These are phyloP conservation scores for Lepidocyrtoides sp. DNA, from an alignment of 2,888 invertebrate genomes.

Conservation along the genomic window DNA sequence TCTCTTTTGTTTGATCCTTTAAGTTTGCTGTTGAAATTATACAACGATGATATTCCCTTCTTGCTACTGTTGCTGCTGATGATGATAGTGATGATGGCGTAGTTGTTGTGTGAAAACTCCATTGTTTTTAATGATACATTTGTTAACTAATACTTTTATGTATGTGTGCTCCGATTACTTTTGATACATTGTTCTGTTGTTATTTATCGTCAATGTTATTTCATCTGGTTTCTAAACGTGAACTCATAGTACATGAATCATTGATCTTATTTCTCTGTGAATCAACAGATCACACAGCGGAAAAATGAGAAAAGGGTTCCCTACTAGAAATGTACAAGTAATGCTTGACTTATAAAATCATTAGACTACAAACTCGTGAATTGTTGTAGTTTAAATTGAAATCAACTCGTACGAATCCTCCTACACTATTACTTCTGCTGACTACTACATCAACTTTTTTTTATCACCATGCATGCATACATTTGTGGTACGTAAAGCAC, in stretches of 20 bases:
- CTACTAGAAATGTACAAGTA: neutral
- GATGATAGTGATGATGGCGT: neutral
- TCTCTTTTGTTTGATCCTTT: neutral
- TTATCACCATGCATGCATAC: neutral
- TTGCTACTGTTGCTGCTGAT: neutral
- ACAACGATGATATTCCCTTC: constrained; percentile 11
- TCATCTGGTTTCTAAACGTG: neutral
- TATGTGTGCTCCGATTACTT: constrained; percentile 18
- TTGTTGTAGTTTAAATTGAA: neutral
- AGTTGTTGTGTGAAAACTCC: constrained; percentile 56
- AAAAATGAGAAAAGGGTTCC: constrained; percentile 12
- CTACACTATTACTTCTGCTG: neutral
- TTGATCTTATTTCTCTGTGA: neutral
- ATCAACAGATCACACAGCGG: constrained; percentile 22
- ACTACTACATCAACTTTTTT: neutral
- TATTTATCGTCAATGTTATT: constrained; percentile 21
- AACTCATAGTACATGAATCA: neutral
- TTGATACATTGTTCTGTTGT: neutral
- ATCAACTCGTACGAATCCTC: constrained; percentile 20
- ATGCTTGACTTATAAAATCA: neutral
- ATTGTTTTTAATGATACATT: constrained; percentile 14
- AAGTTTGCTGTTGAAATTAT: neutral
- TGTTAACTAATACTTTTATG: neutral
- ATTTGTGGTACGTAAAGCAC: constrained; percentile 11
- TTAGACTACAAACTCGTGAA: neutral